Percentiles rank a stretch among this genome's conserved stretches.
Conservation (phyloP, 2,797 vertebrate genomes). For the Orientallactaga sibirica region DNA sequence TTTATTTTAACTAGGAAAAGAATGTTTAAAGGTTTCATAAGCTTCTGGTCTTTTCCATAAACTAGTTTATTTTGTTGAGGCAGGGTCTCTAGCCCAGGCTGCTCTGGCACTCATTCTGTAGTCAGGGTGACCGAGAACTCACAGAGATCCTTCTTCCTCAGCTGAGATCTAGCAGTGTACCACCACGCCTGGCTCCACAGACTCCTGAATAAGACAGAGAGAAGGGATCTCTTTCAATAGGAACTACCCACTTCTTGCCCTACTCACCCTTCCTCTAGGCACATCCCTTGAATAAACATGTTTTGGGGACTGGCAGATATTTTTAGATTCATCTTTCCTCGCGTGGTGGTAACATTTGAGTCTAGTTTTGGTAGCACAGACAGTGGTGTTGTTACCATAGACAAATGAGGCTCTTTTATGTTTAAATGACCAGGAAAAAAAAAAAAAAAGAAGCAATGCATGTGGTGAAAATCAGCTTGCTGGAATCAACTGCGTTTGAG, state of each 20-base stretch:
- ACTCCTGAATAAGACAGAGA: neutral
- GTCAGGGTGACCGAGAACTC: too few species aligned
- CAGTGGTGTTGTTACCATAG: neutral
- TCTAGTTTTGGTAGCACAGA: neutral
- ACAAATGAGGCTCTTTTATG: neutral
- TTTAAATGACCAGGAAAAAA: neutral
- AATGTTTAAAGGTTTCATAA: neutral
- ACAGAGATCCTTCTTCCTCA: too few species aligned
- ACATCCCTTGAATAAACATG: neutral
- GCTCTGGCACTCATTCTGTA: too few species aligned
- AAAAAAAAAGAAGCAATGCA: neutral
- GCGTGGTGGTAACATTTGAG: neutral
- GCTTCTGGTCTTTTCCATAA: neutral
- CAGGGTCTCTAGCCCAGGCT: too few species aligned
- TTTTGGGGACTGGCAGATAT: neutral
- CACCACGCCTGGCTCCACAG: neutral
- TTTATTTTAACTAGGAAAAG: neutral
- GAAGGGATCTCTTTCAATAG: neutral
- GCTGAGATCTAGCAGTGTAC: too few species aligned
- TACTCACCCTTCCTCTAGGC: fast-evolving
- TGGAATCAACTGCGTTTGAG: neutral
- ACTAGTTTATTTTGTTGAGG: too few species aligned
- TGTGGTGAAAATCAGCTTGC: neutral
- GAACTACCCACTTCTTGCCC: neutral
- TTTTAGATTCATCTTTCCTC: neutral